Evolutionary conservation across 2,888 invertebrate species (phyloP), one percentile per base, ranked within the genome.

Genomic region (Microctonus brassicae): DNA sequence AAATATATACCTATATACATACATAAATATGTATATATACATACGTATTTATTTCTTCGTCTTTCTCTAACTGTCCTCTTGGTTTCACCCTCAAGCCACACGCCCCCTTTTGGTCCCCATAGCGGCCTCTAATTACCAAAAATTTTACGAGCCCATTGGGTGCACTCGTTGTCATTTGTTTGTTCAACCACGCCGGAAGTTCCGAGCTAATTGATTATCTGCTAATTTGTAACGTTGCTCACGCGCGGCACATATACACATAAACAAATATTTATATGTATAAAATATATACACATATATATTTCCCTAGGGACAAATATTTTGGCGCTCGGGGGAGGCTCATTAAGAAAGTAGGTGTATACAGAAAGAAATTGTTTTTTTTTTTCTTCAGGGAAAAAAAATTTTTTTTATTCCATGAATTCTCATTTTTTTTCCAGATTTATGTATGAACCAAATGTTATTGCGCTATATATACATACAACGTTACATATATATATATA

Each of bases 191-290:
- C 74, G 77, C 82, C 82, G 82, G 84, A 83, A 82, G 82, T 82
- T 47, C 76, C 55, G 58, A 73, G 77, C 78, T 83, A 84, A 85
- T 86, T 85, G 85, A 82, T 85, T 81, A 81, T 84, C 82, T 78
- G 83, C 81, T 86, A 84, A 86, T 85, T 83, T 84, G 83, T 83
- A 82, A 80, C 76, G 80, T 82, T 76, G 20, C 34, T 29, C 26
- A 24, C 24, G 60, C 29, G 20, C 20, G 7, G 58, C 33, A 58
- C 4, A 33, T 29, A 58, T 17, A 58, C 24, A 53, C 24, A 53
- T 17, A 47, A 0, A n/a, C n/a, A n/a, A n/a, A 47, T 7, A 17
- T 20, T n/a, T 20, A 47, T n/a, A 47, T n/a, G n/a, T 17, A 4
- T 47, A 53, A 47, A 7, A 42, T 17, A 4, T 47, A 53, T 22